Conservation (phyloP, 2,888 invertebrate genomes). For the Lycocerus yunnanus region DNA sequence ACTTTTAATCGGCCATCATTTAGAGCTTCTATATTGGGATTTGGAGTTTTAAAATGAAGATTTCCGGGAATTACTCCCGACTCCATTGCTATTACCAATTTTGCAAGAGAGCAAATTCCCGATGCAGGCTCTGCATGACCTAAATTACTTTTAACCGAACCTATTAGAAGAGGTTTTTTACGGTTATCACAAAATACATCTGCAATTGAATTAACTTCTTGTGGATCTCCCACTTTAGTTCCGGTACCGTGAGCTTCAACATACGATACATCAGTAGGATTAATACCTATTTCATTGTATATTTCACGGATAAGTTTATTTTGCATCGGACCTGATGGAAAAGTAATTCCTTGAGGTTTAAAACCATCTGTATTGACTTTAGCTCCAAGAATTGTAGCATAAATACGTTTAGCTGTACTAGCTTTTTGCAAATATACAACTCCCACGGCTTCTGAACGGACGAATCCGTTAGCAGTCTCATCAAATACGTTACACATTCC, state of each 20-base stretch:
- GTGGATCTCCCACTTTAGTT: slow-evolving; percentile 96
- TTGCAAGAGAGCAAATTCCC: slow-evolving; percentile 88
- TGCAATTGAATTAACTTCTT: slow-evolving; percentile 94
- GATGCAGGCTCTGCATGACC: slow-evolving; percentile 96
- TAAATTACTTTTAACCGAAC: slow-evolving; percentile 98
- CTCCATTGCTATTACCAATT: slow-evolving; percentile 93
- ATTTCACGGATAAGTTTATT: slow-evolving; percentile 82
- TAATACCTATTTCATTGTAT: slow-evolving; percentile 80
- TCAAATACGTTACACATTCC: slow-evolving; percentile 95
- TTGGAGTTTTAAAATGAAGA: slow-evolving; percentile 87
- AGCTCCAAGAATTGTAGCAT: slow-evolving; percentile 85
- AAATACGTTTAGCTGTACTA: slow-evolving; percentile 75
- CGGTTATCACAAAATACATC: slow-evolving; percentile 88
- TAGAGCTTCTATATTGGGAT: slow-evolving; percentile 89
- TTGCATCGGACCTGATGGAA: slow-evolving; percentile 81
- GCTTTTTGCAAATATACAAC: slow-evolving; percentile 82
- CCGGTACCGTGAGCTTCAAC: slow-evolving; percentile 99
- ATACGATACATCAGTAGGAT: slow-evolving; percentile 83
- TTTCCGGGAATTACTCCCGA: slow-evolving; percentile 86
- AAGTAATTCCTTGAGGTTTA: slow-evolving; percentile 90
- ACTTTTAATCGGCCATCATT: slow-evolving; percentile 85
- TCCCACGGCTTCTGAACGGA: slow-evolving; percentile 86
- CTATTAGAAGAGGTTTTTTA: slow-evolving; percentile 80
- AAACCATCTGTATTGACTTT: slow-evolving; percentile 92
- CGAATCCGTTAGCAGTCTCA: slow-evolving; percentile 87